These are phyloP conservation scores for Vanessa tameamea DNA, from an alignment of 1,140 invertebrate genomes.

Conservation along the genomic window DNA sequence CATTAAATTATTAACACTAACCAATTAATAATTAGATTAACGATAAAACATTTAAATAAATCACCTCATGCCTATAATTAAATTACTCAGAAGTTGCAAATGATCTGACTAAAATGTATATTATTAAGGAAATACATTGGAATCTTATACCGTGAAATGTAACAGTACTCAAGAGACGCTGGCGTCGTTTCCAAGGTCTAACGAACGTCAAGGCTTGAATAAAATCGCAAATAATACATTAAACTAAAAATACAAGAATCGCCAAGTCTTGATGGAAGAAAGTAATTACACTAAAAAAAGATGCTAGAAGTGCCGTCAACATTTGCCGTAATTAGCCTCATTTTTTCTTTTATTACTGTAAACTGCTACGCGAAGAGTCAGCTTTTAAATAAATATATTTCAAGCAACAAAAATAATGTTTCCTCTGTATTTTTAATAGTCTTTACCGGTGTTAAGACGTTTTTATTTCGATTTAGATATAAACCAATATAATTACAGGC, in stretches of 20 bases:
- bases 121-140: too few species aligned
- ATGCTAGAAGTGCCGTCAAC: constrained; percentile 1
- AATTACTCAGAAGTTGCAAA: too few species aligned
- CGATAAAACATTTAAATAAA: too few species aligned
- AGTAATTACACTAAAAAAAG: constrained; percentile 14
- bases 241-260: background rate
- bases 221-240: background rate
- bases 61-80: too few species aligned
- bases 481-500: too few species aligned
- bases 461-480: too few species aligned
- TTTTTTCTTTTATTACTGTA: constrained; percentile 11
- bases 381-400: constrained; percentile 1
- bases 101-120: too few species aligned
- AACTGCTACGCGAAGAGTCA: background rate
- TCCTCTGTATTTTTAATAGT: background rate
- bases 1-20: too few species aligned
- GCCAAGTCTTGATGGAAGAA: background rate
- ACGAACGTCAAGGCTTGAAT: background rate
- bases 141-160: too few species aligned
- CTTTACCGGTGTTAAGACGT: too few species aligned
- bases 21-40: too few species aligned
- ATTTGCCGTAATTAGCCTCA: constrained; percentile 22
- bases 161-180: background rate
- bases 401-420: background rate
- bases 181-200: too few species aligned